Conservation (phyloP, 2,888 invertebrate species). For the Phorcus lineatus region DNA sequence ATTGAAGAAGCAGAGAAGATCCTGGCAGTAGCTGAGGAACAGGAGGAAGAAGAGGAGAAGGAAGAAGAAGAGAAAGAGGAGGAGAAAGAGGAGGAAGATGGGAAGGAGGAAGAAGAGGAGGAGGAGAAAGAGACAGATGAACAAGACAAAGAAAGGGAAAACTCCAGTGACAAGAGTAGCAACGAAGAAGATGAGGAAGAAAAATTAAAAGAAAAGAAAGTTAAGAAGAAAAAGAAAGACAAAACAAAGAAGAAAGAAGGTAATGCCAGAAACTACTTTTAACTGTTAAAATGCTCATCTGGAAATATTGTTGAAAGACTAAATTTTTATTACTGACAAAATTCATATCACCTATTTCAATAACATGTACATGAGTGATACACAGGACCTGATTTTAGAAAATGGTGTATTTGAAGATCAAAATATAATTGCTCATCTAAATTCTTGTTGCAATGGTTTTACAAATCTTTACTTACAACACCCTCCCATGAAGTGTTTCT, state of each 20-base stretch:
- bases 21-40: constrained; percentile 29
- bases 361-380: too few species aligned
- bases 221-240: constrained; percentile 20
- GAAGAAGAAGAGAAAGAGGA: constrained; percentile 20
- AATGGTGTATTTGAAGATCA: too few species aligned
- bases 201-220: neutral
- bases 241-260: constrained; percentile 25
- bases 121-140: neutral
- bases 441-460: too few species aligned
- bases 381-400: too few species aligned
- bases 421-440: too few species aligned
- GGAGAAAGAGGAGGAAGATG: constrained; percentile 25
- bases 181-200: neutral
- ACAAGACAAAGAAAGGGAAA: neutral
- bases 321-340: too few species aligned
- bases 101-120: constrained; percentile 16
- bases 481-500: too few species aligned
- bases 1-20: constrained; percentile 52
- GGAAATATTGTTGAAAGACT: too few species aligned
- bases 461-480: too few species aligned
- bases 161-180: neutral
- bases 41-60: neutral
- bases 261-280: too few species aligned
- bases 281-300: too few species aligned
- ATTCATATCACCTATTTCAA: too few species aligned